These are phyloP conservation scores for Pardosa pseudoannulata DNA, from an alignment of 2,888 invertebrate species.

Conservation along the genomic window DNA sequence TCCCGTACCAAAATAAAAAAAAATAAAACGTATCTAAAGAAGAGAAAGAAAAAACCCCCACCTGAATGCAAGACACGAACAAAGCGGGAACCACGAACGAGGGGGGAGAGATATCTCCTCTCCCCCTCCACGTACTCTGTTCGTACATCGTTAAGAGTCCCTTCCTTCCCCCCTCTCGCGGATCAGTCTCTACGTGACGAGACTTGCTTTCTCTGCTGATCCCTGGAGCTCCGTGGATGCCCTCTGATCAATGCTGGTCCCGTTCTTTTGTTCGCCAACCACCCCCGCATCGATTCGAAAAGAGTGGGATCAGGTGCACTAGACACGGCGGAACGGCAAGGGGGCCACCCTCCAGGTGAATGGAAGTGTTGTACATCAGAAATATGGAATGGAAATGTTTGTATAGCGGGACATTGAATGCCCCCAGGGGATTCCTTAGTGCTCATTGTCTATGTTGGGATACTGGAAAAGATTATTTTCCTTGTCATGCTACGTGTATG, in stretches of 20 bases:
- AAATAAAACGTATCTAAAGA: slow-evolving; percentile 18
- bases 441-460: too few species aligned
- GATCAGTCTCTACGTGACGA: slow-evolving; percentile 61
- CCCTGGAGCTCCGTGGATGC: slow-evolving; percentile 44
- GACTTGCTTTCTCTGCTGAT: slow-evolving; percentile 39
- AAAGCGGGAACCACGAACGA: slow-evolving; percentile 26
- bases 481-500: too few species aligned
- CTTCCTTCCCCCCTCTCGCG: slow-evolving; percentile 29
- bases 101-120: neutral
- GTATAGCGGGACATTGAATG: neutral
- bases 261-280: slow-evolving; percentile 47
- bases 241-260: slow-evolving; percentile 59
- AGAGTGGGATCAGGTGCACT: slow-evolving; percentile 60
- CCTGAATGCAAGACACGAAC: slow-evolving; percentile 32
- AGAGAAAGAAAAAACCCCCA: slow-evolving; percentile 24
- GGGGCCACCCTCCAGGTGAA: slow-evolving; percentile 36
- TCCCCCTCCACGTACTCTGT: neutral
- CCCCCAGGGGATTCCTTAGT: too few species aligned
- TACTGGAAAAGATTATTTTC: too few species aligned
- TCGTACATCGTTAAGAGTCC: slow-evolving; percentile 63
- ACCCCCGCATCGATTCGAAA: slow-evolving; percentile 50
- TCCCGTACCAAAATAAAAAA: neutral
- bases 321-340: slow-evolving; percentile 26
- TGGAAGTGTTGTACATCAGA: neutral
- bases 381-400: slow-evolving; percentile 10